These are phyloP conservation scores for Episyrphus balteatus DNA, from an alignment of 1,140 invertebrate genomes.

Conservation along the genomic window DNA sequence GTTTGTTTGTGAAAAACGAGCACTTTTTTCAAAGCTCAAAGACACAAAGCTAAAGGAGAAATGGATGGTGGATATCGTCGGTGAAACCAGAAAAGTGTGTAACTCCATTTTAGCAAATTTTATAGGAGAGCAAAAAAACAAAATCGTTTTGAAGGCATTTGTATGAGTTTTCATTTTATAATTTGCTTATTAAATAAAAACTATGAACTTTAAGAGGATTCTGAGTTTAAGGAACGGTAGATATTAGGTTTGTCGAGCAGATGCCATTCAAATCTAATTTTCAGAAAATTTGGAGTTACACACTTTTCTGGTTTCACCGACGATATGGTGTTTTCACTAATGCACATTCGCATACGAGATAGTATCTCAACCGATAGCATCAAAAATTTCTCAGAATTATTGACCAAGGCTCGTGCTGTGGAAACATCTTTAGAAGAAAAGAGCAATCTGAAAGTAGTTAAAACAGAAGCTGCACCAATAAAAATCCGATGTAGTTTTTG, in stretches of 20 bases:
- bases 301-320: too few species aligned
- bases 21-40: not conserved
- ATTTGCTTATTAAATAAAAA: too few species aligned
- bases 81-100: too few species aligned
- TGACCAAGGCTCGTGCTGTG: not conserved
- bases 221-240: too few species aligned
- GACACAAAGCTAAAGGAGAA: not conserved
- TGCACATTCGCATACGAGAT: constrained; percentile 6
- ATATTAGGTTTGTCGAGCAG: too few species aligned
- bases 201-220: too few species aligned
- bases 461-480: not conserved
- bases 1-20: constrained; percentile 1
- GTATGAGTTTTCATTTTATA: too few species aligned
- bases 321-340: constrained; percentile 10
- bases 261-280: too few species aligned
- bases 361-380: constrained; percentile 2
- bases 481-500: not conserved
- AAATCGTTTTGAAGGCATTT: too few species aligned
- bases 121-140: too few species aligned
- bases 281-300: too few species aligned
- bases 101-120: too few species aligned
- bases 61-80: constrained; percentile 7
- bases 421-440: not conserved
- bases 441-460: not conserved
- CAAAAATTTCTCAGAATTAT: constrained; percentile 2